Base-by-base conservation (phyloP, 2,113 vertebrate species). In the Lampris incognitus region DNA sequence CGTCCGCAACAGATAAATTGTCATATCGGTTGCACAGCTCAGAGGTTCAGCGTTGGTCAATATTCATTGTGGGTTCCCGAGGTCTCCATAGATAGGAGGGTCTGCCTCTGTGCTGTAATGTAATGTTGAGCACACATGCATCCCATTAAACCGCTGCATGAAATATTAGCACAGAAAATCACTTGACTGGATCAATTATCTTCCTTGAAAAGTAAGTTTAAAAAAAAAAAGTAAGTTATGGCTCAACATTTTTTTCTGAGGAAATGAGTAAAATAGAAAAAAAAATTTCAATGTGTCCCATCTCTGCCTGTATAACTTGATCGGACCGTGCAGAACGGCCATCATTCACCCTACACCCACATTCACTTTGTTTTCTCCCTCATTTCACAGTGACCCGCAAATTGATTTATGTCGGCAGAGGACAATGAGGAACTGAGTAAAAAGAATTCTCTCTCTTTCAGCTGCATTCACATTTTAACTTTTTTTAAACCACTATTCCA, bases 381-480 rank as follows among this genome's bases (percentile, higher is more conserved):
- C 51, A 9, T 79, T 82, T 85, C 76, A 65, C 67, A 72, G 9
- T 64, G 69, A 77, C 62, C 58, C 67, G 13, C 57, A 79, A 76
- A 88, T 86, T 74, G 79, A 87, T 88, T 82, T 73, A 84, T 80
- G 71, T 55, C 9, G 11, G 55, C 62, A 56, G 60, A 75, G 74
- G 69, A 88, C 74, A 77, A 80, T 80, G 64, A 52, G 6, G 65
- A 66, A 58, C 66, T n/a, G 68, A 70, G 63, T 62, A 69, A 74
- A 77, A 85, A 81, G 46, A 79, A 73, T 67, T 57, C 48, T 85
- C 50, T 76, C 55, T 78, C 75, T 79, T 85, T 83, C 67, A 69
- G 79, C 72, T 79, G 74, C 78, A 89, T 88, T 66, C 72, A 66
- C 74, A 61, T 83, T 91, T 88, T 56, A 75, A 71, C 80, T 68